A percentile compares a stretch with the other conserved stretches of the same genome.
phyloP scores from a whole-genome alignment of 2,113 vertebrate genomes.

The Anguilla rostrata region DNA sequence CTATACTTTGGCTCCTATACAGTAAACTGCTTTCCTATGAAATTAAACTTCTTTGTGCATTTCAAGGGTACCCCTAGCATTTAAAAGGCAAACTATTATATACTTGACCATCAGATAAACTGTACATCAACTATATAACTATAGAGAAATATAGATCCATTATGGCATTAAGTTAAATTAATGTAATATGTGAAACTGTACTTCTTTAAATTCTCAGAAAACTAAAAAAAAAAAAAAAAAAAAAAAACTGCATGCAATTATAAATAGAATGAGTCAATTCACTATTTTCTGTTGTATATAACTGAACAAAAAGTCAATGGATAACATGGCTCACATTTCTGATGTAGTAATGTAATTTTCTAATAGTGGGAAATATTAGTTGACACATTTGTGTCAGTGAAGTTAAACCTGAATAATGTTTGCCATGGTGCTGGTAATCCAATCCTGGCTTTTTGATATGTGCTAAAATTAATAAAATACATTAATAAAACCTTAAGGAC shows the following conservation, averaged over 20 bases:
- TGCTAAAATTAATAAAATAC: slow-evolving; percentile 1
- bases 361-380: slow-evolving; percentile 11
- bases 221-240: slow-evolving; percentile 21
- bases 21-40: neutral
- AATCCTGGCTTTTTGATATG: slow-evolving; percentile 16
- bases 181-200: slow-evolving; percentile 10
- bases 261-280: slow-evolving; percentile 33
- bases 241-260: slow-evolving; percentile 49
- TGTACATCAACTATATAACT: slow-evolving; percentile 16
- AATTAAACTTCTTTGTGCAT: slow-evolving; percentile 28
- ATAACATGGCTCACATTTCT: slow-evolving; percentile 21
- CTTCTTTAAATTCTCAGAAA: slow-evolving; percentile 1
- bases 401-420: neutral
- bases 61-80: slow-evolving; percentile 19
- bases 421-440: slow-evolving; percentile 4
- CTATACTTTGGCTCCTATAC: neutral
- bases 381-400: neutral
- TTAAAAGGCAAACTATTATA: neutral
- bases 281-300: slow-evolving; percentile 2
- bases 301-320: slow-evolving; percentile 24
- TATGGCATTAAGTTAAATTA: slow-evolving; percentile 22
- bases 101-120: neutral
- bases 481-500: neutral
- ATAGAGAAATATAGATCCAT: slow-evolving; percentile 6
- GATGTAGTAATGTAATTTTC: neutral